Evolutionary conservation across 2,113 vertebrate species (phyloP).

Genomic region (Cyanoderma ruficeps): DNA sequence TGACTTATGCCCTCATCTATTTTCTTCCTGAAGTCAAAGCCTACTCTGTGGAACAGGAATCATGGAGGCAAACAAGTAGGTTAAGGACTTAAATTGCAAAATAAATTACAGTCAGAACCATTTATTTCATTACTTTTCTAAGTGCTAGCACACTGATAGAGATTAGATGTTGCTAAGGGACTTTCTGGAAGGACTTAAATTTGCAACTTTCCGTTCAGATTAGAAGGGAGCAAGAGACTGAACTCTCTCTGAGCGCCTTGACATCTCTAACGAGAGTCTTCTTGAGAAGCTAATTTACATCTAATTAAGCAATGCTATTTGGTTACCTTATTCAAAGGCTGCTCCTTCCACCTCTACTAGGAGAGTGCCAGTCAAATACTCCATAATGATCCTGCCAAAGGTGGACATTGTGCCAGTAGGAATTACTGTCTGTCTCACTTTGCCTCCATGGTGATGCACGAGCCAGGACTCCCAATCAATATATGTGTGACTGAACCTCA

Average conservation of each 20-base stretch:
- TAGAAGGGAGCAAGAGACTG: not conserved
- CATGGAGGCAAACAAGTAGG: not conserved
- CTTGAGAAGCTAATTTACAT: constrained; percentile 27
- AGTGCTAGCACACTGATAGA: not conserved
- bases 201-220: not conserved
- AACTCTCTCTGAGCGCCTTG: not conserved
- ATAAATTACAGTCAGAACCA: not conserved
- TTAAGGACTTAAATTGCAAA: not conserved
- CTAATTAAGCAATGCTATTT: constrained; percentile 22
- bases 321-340: not conserved
- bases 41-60: not conserved
- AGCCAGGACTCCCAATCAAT: constrained; percentile 1
- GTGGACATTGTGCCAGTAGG: not conserved
- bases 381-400: not conserved
- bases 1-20: not conserved
- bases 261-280: not conserved
- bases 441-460: not conserved
- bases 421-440: not conserved
- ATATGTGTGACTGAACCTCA: not conserved
- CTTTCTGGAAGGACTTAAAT: not conserved
- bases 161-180: not conserved
- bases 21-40: not conserved
- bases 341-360: not conserved
- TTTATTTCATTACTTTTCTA: not conserved
- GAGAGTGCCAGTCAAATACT: not conserved